These are phyloP conservation scores for Metellina segmentata DNA, from an alignment of 2,888 invertebrate species.

Conservation along the genomic window DNA sequence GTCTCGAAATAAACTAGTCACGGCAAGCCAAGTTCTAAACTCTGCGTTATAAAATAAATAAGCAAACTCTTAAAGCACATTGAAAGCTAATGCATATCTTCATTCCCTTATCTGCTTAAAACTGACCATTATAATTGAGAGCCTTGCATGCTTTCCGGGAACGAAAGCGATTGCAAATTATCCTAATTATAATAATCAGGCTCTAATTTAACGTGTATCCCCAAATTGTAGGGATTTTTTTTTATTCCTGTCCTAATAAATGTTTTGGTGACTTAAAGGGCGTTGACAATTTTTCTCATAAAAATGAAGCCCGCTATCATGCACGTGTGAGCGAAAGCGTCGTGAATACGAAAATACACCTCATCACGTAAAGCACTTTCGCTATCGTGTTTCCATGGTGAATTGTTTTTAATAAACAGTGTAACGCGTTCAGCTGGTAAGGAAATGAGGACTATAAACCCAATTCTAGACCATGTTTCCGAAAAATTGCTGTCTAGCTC, in stretches of 20 bases:
- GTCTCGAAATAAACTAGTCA: background rate
- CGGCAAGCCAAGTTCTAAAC: background rate
- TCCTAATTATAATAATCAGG: slow-evolving; percentile 32
- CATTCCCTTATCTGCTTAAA: background rate
- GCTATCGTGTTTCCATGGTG: slow-evolving; percentile 26
- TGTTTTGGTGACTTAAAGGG: background rate
- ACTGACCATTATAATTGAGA: slow-evolving; percentile 10
- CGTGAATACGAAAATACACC: background rate
- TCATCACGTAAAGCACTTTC: slow-evolving; percentile 4
- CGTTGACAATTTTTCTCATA: slow-evolving; percentile 6
- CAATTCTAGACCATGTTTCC: no score
- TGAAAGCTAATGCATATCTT: background rate
- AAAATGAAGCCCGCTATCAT: background rate
- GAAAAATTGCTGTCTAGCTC: no score
- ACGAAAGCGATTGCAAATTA: slow-evolving; percentile 11
- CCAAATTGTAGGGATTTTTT: slow-evolving; percentile 1
- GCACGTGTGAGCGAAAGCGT: background rate
- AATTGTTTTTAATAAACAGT: slow-evolving; percentile 4
- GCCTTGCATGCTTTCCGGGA: background rate
- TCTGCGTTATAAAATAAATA: background rate
- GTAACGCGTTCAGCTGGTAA: background rate
- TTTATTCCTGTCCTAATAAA: background rate
- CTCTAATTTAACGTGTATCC: slow-evolving; percentile 22
- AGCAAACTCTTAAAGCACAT: background rate
- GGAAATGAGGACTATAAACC: no score